A percentile compares a stretch with the other conserved stretches of the same genome.
Conservation (phyloP, 2,113 vertebrate genomes). For the Peromyscus maniculatus region DNA sequence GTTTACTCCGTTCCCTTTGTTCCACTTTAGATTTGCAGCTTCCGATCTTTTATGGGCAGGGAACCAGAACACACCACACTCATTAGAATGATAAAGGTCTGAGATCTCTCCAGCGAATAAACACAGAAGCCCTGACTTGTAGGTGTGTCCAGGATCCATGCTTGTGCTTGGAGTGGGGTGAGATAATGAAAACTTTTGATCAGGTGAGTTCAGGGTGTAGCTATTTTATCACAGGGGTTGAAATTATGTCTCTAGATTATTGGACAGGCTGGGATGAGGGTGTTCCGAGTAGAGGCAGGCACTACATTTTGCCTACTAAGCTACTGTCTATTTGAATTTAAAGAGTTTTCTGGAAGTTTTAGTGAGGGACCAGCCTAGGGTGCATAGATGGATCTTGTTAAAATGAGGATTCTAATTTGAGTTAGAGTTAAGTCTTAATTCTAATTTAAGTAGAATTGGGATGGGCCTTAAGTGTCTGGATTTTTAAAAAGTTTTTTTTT, state of each 20-base stretch:
- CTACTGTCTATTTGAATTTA: not conserved
- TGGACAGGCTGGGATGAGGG: not conserved
- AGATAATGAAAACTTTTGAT: not conserved
- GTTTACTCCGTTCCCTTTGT: not conserved
- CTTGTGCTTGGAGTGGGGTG: not conserved
- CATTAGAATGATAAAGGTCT: not conserved
- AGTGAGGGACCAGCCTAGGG: too few relatives aligned
- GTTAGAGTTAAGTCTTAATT: not conserved
- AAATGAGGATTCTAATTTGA: not conserved
- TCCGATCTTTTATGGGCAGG: not conserved
- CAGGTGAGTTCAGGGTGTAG: not conserved
- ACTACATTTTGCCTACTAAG: not conserved
- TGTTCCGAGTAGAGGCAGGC: not conserved
- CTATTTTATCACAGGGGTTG: not conserved
- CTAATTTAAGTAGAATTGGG: not conserved
- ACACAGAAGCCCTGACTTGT: not conserved
- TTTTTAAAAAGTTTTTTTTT: not conserved
- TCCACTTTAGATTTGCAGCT: not conserved
- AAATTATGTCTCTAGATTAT: not conserved
- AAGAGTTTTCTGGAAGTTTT: not conserved
- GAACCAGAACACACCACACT: not conserved
- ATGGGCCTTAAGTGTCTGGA: not conserved
- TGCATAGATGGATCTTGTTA: not conserved
- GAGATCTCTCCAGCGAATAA: accelerated
- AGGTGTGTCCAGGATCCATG: not conserved